Percentiles rank a stretch among this genome's conserved stretches.
These are phyloP conservation scores for Lepeophtheirus salmonis DNA, from an alignment of 1,140 invertebrate genomes.

Conservation along the genomic window DNA sequence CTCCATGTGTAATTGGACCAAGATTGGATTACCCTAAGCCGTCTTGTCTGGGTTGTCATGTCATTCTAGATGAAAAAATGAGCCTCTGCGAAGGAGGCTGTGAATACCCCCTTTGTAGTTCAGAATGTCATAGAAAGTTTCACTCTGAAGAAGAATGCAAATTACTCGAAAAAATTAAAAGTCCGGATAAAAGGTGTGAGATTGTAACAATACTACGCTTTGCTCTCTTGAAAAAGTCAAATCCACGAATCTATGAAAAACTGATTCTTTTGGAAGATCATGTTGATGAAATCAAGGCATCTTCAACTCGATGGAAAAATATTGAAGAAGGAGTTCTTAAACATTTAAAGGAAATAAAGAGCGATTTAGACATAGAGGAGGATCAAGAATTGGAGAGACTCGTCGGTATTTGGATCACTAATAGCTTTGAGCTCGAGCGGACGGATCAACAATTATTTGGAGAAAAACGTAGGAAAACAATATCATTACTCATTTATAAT, in stretches of 20 bases:
- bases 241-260: not conserved
- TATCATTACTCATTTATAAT: not conserved
- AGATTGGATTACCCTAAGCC: conserved; percentile 1
- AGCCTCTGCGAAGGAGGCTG: not conserved
- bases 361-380: not conserved
- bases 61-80: not conserved
- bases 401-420: not conserved
- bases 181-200: not conserved
- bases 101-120: not conserved
- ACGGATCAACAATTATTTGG: not conserved
- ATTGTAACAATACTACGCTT: not conserved
- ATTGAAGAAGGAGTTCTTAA: not conserved
- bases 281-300: not conserved
- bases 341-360: not conserved
- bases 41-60: conserved; percentile 3
- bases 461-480: not conserved
- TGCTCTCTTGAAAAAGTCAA: not conserved
- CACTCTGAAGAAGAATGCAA: not conserved
- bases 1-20: not conserved
- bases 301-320: not conserved
- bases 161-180: not conserved
- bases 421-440: not conserved
- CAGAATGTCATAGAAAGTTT: not conserved
- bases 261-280: not conserved
- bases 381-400: not conserved